Base-by-base conservation (phyloP, 2,888 invertebrate species). In the Penaeus monodon region DNA sequence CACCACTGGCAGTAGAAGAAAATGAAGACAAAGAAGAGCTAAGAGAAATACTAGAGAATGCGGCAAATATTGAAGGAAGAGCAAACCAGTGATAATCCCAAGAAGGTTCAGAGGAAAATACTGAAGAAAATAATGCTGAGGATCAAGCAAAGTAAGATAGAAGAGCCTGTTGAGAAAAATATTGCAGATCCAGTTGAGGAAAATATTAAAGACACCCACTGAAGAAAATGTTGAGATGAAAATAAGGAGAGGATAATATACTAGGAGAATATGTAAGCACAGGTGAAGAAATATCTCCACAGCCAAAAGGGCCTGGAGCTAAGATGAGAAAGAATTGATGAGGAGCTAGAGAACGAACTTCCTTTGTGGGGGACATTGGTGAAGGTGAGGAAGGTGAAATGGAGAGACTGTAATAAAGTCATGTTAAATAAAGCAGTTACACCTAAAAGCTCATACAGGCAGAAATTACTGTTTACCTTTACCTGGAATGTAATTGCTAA, bases 301-400 rank as follows among this genome's bases (percentile, higher is more conserved):
- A 64, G 74, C 29, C 65, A 63, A 80, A 70, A 22, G 80, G 27
- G 29, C 73, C 29, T 44, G 70, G 63, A n/a, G 63, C 24, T 76
- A 70, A 24, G 86, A 87, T 7, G 86, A 84, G 20, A 81, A 85
- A 27, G 86, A 38, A 89, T 86, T 63, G 89, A 86, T 66, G 89
- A 86, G 70, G 86, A 89, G 64, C 65, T 86, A 77, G 89, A 89
- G 73, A 88, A 88, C 49, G 81, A 86, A 77, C 86, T n/a, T 88
- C 8, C 81, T 88, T 10, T 79, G 83, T 78, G n/a, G 88, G 84
- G n/a, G 86, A 85, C 63, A 20, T 87, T 17, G 83, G 57, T 10
- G 82, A 83, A 38, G 77, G 70, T 12, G 85, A 79, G 29, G 78
- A 76, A 77, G 86, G 77, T 49, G 82, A 82, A 8, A 83, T 79